phyloP scores from a whole-genome alignment of 2,113 vertebrate species.

The Tupaia tana region DNA sequence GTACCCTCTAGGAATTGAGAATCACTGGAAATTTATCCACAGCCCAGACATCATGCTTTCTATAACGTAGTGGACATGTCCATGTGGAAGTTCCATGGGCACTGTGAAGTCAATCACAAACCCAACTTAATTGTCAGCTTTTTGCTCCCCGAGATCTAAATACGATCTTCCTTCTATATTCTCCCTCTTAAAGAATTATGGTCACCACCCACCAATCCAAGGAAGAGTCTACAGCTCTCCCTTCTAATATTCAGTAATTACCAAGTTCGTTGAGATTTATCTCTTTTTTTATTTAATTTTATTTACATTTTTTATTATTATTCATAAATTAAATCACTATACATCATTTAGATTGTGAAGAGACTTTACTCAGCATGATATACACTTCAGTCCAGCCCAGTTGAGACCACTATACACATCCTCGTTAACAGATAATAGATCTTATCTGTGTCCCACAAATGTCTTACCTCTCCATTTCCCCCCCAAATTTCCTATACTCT shows the following conservation, averaged over 20 bases:
- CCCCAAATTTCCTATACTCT: too few relatives aligned
- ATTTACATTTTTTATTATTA: too few relatives aligned
- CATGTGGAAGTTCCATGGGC: background rate
- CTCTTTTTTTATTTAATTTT: too few relatives aligned
- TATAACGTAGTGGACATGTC: background rate
- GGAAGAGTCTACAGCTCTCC: background rate
- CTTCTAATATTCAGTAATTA: background rate
- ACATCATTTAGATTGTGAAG: too few relatives aligned
- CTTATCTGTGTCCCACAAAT: too few relatives aligned
- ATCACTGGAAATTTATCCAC: background rate
- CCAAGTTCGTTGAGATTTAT: background rate
- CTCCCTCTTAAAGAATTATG: background rate
- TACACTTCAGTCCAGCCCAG: too few relatives aligned
- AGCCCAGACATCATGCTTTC: background rate
- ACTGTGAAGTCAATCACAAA: background rate
- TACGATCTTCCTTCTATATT: background rate
- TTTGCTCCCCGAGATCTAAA: background rate
- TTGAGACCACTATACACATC: too few relatives aligned
- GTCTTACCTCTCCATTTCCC: too few relatives aligned
- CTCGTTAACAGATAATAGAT: too few relatives aligned
- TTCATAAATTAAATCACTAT: too few relatives aligned
- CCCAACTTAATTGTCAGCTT: background rate
- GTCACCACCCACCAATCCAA: background rate
- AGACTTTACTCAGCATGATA: too few relatives aligned
- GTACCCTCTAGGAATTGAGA: background rate